Evolutionary conservation across 2,113 vertebrate species (phyloP), one percentile per base, ranked within the genome.

Genomic region (Carassius auratus): DNA sequence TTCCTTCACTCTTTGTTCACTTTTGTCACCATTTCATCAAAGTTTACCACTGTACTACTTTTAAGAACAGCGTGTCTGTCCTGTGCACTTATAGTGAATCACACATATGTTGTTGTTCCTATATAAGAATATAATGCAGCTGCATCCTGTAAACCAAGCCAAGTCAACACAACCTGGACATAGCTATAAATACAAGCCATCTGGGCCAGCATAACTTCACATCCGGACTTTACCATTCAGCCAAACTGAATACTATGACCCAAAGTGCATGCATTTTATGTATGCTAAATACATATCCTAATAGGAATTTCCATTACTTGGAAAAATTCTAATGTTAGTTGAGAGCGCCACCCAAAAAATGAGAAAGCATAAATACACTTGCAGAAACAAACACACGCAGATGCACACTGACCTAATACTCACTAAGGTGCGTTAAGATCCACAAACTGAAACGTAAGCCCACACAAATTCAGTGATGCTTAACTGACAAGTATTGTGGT

Each of bases 111-210:
- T 84, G 84, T 57, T 69, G 81, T 64, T 81, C 62, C 80, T 78
- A 59, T 62, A 78, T 50, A 84, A 87, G 73, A 79, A 73, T 86
- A 68, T 68, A 75, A 6, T 33, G 76, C 89, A 90, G 89, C 87
- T 90, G 86, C 83, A 84, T 90, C 86, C 82, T 88, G 75, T 66
- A 42, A 84, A 76, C 71, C 30, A 81, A 83, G 84, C 84, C 86
- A 88, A 48, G 61, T 73, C 66, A 50, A 81, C 36, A 75, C 62
- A 83, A 62, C 71, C 80, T 88, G 76, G 64, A 86, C 76, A 87
- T 55, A 75, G 64, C 59, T 45, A 82, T 77, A 86, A 86, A 88
- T 85, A 84, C 42, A 59, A 90, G 84, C 79, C 79, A 88, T 80
- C 69, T 88, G 87, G 71, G 71, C 86, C 57, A 66, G 21, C n/a